Evolutionary conservation across 2,797 vertebrate species (phyloP), one percentile per base, ranked within the genome.

Genomic region (Stomatorhinus walkeri): DNA sequence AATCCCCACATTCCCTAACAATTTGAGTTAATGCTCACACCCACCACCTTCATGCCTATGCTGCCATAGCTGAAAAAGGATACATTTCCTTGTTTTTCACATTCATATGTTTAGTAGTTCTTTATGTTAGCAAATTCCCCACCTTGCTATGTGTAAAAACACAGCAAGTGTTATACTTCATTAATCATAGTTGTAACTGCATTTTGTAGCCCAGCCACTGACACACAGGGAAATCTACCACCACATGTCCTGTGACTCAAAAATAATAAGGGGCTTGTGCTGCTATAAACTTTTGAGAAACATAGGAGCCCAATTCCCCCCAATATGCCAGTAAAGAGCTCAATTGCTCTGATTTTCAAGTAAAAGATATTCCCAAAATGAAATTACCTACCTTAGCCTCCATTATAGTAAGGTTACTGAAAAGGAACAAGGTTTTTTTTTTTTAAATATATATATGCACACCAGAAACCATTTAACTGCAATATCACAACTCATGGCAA

Each of bases 391-490:
- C 81, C n/a, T 76, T 86, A 14, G 32, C 48, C 32, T 59, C 16
- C 52, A 61, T 16, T 59, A n/a, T 40, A 87, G n/a, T 40, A 87
- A 43, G 36, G 52, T 10, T n/a, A 16, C 32, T 59, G 51, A 40
- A 87, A 56, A 59, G 7, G 32, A 86, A 56, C 28, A 40, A 85
- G n/a, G 6, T 59, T 59, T 22, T 22, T 22, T 8, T 59, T 59
- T 56, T 22, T n/a, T 86, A 84, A 19, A 86, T 84, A 24, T 19
- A 56, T 24, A 84, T 36, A 86, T 84, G 52, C 46, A 85, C 49
- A 85, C 14, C 84, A 86, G 49, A 86, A 86, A 56, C 51, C 51
- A 56, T 86, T 56, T 51, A 86, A 40, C 49, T 56, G 85, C 51
- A 54, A 86, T 86, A 36, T 68, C 24, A 88, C 59, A 86, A 86